Evolutionary conservation across 2,888 invertebrate genomes (phyloP).

Genomic region (Drosophila mettleri): DNA sequence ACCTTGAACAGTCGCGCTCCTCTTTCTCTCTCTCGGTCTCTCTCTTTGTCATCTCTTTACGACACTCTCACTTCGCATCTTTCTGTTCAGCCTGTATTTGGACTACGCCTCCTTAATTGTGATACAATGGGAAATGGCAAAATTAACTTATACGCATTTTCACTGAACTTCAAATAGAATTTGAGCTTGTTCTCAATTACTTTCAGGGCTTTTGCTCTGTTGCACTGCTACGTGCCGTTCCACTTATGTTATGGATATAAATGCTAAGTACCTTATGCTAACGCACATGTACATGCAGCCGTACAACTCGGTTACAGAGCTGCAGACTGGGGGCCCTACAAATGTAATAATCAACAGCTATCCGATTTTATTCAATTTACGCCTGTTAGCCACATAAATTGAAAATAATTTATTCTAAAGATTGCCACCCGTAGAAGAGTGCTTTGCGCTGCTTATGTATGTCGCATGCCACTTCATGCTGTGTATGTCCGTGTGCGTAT

Average conservation of each 20-base stretch:
- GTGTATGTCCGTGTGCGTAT: slow-evolving; percentile 19
- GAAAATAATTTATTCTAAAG: slow-evolving; percentile 34
- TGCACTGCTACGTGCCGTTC: slow-evolving; percentile 37
- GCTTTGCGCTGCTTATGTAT: slow-evolving; percentile 4
- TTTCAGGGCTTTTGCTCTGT: slow-evolving; percentile 17
- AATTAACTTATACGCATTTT: slow-evolving; percentile 25
- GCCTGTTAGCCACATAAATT: slow-evolving; percentile 41
- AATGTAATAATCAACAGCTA: slow-evolving; percentile 30
- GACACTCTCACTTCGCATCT: not conserved
- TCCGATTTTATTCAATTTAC: slow-evolving; percentile 50
- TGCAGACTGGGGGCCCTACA: not conserved
- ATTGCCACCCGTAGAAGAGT: slow-evolving; percentile 33
- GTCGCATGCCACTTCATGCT: slow-evolving; percentile 12
- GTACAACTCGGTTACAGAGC: not conserved
- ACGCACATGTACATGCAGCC: not conserved
- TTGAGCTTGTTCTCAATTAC: slow-evolving; percentile 41
- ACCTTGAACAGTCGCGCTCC: slow-evolving; percentile 4
- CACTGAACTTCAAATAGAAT: slow-evolving; percentile 34
- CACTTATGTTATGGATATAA: not conserved
- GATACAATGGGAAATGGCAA: slow-evolving; percentile 14
- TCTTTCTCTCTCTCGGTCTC: not conserved
- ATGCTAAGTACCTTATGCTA: slow-evolving; percentile 1
- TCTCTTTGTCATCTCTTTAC: not conserved
- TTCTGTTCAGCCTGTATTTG: not conserved
- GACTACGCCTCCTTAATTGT: not conserved